These are phyloP conservation scores for Tinea trinotella DNA, from an alignment of 2,888 invertebrate species.

Conservation along the genomic window DNA sequence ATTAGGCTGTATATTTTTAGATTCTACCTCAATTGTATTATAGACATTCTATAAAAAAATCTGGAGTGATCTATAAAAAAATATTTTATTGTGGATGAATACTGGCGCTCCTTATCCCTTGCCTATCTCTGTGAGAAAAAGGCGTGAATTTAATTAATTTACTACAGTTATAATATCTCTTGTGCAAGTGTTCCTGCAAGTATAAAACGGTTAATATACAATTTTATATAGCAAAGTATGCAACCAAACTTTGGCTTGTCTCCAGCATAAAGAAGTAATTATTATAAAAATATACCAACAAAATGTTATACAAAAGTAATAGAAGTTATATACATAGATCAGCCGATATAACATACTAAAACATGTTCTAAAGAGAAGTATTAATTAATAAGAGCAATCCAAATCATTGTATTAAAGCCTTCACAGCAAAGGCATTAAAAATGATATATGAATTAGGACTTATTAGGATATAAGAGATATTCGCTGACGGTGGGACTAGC, in stretches of 20 bases:
- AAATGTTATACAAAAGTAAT: constrained; percentile 33
- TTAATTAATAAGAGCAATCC: constrained; percentile 28
- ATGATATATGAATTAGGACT: constrained; percentile 34
- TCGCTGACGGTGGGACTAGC: too few relatives aligned
- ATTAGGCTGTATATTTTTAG: too few relatives aligned
- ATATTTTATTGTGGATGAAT: too few relatives aligned
- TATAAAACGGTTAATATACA: constrained; percentile 55
- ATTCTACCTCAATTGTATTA: too few relatives aligned
- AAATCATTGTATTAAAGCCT: constrained; percentile 62
- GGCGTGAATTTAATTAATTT: too few relatives aligned
- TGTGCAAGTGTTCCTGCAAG: too few relatives aligned
- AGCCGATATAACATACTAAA: constrained; percentile 56
- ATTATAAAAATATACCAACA: constrained; percentile 21
- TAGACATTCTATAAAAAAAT: too few relatives aligned
- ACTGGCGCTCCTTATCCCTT: too few relatives aligned
- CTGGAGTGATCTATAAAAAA: too few relatives aligned
- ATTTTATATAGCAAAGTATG: constrained; percentile 52
- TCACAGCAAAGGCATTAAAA: constrained; percentile 59
- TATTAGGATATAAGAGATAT: too few relatives aligned
- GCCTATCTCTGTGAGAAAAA: too few relatives aligned
- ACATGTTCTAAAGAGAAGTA: constrained; percentile 36
- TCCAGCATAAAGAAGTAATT: constrained; percentile 70
- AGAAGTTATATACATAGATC: constrained; percentile 64
- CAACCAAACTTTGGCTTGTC: constrained; percentile 76
- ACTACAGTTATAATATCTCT: too few relatives aligned